Base-by-base conservation (phyloP, 2,113 vertebrate genomes). In the Antechinus flavipes region DNA sequence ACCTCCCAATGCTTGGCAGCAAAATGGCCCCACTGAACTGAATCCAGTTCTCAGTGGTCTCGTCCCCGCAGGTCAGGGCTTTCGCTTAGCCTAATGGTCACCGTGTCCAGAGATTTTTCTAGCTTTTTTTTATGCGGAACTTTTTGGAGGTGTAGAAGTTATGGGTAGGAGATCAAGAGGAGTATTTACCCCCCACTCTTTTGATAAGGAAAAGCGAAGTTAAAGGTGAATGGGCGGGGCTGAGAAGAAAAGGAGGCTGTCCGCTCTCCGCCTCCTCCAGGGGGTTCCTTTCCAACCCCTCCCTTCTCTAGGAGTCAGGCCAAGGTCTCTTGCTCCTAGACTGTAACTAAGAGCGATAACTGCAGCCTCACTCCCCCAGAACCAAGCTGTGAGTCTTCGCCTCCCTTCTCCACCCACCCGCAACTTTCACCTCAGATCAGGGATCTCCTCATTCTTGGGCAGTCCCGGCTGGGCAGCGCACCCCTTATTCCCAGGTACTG, bases 1-100 rank as follows among this genome's bases (percentile, higher is more conserved):
- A 97, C 97, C 97, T 98, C 98, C 98, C 97, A 98, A 96, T 97
- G 96, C 90, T 90, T 92, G 95, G 84, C 96, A 94, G 96, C 98
- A 97, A 98, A 98, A 98, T 94, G 96, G 94, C 93, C 97, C 93
- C 95, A 98, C 97, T 98, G 97, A 98, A 89, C 96, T 94, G 94
- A 95, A n/a, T 94, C 98, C 84, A 94, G 96, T 94, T 68, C 94
- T 96, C 94, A 94, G 94, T 94, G 14, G 6, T 96, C 93, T 97
- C 97, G 97, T 97, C 98, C 98, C 98, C 98, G 97, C 98, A 98
- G 98, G 97, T 97, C 97, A 98, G 95, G 96, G 97, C 93, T 93
- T 91, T 93, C 95, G 76, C 94, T 35, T 92, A 95, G 95, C 96
- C 97, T 96, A 76, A 19, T 76, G 68, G 35, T 35, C 68, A 42